Evolutionary conservation across 2,797 vertebrate species (phyloP).

Genomic region (Brotogeris chrysoptera): DNA sequence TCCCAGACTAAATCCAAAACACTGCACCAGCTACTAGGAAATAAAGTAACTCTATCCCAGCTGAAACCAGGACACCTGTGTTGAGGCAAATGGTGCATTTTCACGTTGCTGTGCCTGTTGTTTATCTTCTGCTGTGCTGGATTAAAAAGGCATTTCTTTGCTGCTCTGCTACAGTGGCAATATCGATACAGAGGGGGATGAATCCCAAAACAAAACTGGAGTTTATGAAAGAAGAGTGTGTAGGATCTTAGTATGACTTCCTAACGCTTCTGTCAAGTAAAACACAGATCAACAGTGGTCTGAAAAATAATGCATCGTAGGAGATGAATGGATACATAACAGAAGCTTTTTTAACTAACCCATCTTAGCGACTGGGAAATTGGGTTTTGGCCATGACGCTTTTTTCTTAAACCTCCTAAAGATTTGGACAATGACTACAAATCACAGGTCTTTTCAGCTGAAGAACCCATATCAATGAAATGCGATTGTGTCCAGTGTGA

Average conservation of each 20-base stretch:
- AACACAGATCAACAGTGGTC: neutral
- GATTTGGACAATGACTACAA: neutral
- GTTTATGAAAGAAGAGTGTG: neutral
- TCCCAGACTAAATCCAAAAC: neutral
- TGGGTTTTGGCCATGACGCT: neutral
- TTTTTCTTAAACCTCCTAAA: neutral
- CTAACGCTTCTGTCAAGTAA: neutral
- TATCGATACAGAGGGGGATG: neutral
- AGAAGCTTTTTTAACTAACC: neutral
- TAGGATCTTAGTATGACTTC: neutral
- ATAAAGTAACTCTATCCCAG: neutral
- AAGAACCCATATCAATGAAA: neutral
- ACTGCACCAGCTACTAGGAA: neutral
- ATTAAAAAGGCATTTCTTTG: neutral
- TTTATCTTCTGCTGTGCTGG: neutral
- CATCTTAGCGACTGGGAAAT: neutral
- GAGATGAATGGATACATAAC: neutral
- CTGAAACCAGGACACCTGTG: neutral
- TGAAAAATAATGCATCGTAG: neutral
- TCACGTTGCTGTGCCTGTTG: neutral
- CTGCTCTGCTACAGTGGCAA: neutral
- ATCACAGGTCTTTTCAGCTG: neutral
- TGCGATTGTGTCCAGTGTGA: neutral
- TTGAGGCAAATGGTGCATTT: neutral
- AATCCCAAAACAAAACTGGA: neutral